Evolutionary conservation across 2,113 vertebrate species (phyloP).

Genomic region (Tyrannus savana): DNA sequence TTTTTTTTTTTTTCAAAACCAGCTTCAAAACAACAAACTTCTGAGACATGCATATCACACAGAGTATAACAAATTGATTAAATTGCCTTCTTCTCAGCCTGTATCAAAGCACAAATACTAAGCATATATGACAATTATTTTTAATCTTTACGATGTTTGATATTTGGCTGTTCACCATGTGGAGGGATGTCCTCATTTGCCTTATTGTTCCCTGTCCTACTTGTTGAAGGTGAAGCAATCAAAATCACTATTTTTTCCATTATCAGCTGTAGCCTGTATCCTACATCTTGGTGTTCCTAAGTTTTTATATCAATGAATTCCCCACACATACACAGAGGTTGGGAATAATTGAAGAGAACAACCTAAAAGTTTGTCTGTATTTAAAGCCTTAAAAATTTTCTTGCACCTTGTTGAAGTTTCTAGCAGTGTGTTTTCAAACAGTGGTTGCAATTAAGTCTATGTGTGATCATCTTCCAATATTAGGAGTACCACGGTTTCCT

Average conservation of each 20-base stretch:
- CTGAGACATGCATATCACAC: constrained; percentile 38
- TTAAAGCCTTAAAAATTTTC: not conserved
- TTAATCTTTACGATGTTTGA: constrained; percentile 17
- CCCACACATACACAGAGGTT: not conserved
- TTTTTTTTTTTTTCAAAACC: not conserved
- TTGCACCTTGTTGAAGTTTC: not conserved
- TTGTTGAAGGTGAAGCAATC: constrained; percentile 33
- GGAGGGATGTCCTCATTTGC: constrained; percentile 19
- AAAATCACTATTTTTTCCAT: not conserved
- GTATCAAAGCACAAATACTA: constrained; percentile 40
- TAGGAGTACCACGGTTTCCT: not conserved
- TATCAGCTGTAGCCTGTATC: constrained; percentile 29
- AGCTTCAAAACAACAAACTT: constrained; percentile 58
- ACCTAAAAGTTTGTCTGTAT: not conserved
- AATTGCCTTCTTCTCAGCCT: constrained; percentile 35
- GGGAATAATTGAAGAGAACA: constrained; percentile 27
- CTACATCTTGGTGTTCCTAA: constrained; percentile 20
- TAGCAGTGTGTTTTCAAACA: not conserved
- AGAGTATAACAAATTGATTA: constrained; percentile 49
- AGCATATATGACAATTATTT: constrained; percentile 20
- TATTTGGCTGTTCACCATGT: not conserved
- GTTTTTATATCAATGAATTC: constrained; percentile 53
- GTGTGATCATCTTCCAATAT: not conserved
- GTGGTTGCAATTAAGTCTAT: not conserved
- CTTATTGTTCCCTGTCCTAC: constrained; percentile 31